Evolutionary conservation across 2,797 vertebrate species (phyloP), one percentile per base, ranked within the genome.

Genomic region (Aythya fuligula): DNA sequence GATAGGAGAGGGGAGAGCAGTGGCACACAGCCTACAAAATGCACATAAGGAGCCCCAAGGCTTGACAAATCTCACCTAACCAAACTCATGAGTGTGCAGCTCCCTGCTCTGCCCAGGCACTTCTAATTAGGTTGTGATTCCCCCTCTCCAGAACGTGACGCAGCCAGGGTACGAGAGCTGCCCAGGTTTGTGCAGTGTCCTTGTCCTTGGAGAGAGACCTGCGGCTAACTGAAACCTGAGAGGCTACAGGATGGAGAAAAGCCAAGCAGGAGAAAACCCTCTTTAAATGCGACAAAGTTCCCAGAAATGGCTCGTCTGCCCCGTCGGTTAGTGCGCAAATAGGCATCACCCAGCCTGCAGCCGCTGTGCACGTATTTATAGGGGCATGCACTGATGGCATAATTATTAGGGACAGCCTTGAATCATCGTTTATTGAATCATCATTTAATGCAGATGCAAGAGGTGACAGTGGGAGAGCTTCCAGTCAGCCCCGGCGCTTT

Each of bases 231-330:
- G 15, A 92, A 87, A 64, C 45, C 49, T 27, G 24, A 79, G 56
- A 43, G 64, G 51, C 0, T 1, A 1, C 4, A 20, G 18, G n/a
- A 41, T 34, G 28, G 13, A 75, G 20, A 64, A 14, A 78, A 77
- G 80, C 0, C 53, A 64, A 81, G 8, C 21, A 43, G 3, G 4
- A 32, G 11, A 54, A 54, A 84, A 27, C 25, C 14, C 34, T 72
- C 19, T 8, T 82, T 38, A 41, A 47, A 18, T 1, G 0, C 4
- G 4, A 9, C 7, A 2, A 61, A 62, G 13, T 62, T 18, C 36
- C 53, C 53, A 87, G 74, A 28, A 60, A 16, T n/a, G 27, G 21
- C 36, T 43, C 34, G 18, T 15, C 45, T 7, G 47, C 47, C 24
- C 13, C 4, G 18, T 2, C 54, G 51, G 6, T 32, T 36, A 39